These are phyloP conservation scores for Bombus vancouverensis DNA, from an alignment of 1,140 invertebrate species.

Conservation along the genomic window DNA sequence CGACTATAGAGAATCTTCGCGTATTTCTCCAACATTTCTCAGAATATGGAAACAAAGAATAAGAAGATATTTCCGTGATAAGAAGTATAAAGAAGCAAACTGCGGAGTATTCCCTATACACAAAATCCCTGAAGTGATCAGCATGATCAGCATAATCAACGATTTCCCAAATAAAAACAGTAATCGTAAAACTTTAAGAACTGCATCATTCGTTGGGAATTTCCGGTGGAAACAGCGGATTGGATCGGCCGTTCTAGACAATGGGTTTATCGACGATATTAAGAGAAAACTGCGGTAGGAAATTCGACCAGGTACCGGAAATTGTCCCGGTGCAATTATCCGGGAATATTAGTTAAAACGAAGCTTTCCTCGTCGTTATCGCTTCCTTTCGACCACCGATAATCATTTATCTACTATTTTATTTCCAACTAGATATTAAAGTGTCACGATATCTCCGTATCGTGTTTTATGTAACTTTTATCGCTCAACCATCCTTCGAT, in stretches of 20 bases:
- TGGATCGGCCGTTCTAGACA: background rate
- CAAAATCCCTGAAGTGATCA: background rate
- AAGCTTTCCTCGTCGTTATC: background rate
- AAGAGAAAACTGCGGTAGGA: background rate
- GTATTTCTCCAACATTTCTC: background rate
- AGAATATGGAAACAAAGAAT: background rate
- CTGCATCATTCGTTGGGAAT: background rate
- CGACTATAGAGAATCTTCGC: background rate
- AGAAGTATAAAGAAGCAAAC: background rate
- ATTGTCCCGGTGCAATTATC: constrained; percentile 8
- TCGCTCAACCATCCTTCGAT: background rate
- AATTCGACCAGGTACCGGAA: background rate
- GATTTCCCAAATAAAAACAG: background rate
- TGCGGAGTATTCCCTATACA: background rate
- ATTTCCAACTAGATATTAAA: background rate
- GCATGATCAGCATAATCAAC: background rate
- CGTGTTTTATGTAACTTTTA: background rate
- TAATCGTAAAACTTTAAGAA: background rate
- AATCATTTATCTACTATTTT: background rate
- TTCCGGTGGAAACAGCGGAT: background rate
- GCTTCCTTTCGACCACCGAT: background rate
- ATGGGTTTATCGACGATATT: background rate
- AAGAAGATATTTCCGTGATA: background rate
- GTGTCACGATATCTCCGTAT: background rate
- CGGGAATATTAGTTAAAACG: constrained; percentile 9